Base-by-base conservation (phyloP, 2,888 invertebrate species). In the Drosophila colorata region DNA sequence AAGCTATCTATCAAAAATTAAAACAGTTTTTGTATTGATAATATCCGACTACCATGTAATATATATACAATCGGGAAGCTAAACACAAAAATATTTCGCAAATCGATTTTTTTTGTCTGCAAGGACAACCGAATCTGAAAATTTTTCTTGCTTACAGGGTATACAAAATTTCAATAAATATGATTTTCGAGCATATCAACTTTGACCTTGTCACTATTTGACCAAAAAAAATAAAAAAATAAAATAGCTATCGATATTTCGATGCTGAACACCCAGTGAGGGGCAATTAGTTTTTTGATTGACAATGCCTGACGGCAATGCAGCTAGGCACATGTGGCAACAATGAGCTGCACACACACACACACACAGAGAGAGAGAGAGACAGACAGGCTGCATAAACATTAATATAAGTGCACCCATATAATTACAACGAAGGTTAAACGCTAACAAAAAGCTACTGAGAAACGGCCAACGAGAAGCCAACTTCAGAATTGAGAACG, bases 351-450 rank as follows among this genome's bases (percentile, higher is more conserved):
- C 52, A 66, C 44, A 47, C 37, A 46, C 18, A 40, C 9, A 38
- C 37, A 37, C 8, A 18, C 9, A 18, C 13, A n/a, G n/a, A n/a
- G n/a, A 28, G 13, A 18, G 2, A 38, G 9, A 8, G 7, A 47
- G 18, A 4, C 20, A 7, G 0, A 47, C 2, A 33, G 33, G 11
- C 4, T 33, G 4, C 51, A n/a, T 13, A 52, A 9, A 23, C 41
- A 53, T 33, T 33, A 16, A 33, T 33, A 33, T 41, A 53, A 53
- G 43, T 59, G 46, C 41, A 64, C 56, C 35, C 55, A 59, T 65
- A 65, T 72, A 66, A 74, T 61, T 68, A 67, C 46, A 43, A 37
- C 47, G 78, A 74, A 77, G 74, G 74, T 68, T 73, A 53, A 58
- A 55, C 31, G 38, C 33, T 38, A 48, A 59, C 38, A 55, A 37